Evolutionary conservation across 2,888 invertebrate species (phyloP), one percentile per base, ranked within the genome.

Genomic region (Microdon myrmicae): DNA sequence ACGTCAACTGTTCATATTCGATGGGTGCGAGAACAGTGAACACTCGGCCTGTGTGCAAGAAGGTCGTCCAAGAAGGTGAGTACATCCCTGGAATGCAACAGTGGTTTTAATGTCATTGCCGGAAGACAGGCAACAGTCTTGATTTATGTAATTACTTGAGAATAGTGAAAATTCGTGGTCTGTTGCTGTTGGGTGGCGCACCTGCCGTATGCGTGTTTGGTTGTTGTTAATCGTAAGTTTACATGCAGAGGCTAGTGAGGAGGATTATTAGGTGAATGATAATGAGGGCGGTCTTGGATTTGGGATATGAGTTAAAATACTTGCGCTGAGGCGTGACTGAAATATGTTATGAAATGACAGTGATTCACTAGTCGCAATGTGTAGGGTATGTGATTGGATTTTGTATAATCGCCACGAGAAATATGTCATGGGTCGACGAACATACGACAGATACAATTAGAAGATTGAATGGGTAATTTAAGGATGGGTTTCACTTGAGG

Each of bases 11-110:
- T n/a, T 82, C 82, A 14, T 78, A 81, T 23, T 74, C 81, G 12
- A 81, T 83, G 68, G 81, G 81, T 72, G 77, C 81, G 1, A 76
- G 76, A 35, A 73, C 77, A 53, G 73, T 74, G 45, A 78, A 79
- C 67, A 83, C 85, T 1, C 83, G 83, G 68, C 84, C 87, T 13
- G 87, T 87, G 55, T 91, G 91, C 82, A 87, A 89, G 75, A 91
- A 91, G 77, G 84, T 86, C 68, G 87, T 87, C 70, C 87, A 88
- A 81, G 86, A 85, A 80, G 85, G 91, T 90, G 81, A 86, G 84
- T 81, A 6, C 4, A 9, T 19, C 7, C 17, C 19, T 17, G 16
- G 19, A 12, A 6, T 25, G 22, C 22, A 25, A 17, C 13, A 20
- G 14, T 16, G 28, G 23, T 43, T 54, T 47, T 54, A 39, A 47